These are phyloP conservation scores for Holacanthus passer DNA, from an alignment of 2,113 vertebrate genomes.

Conservation along the genomic window DNA sequence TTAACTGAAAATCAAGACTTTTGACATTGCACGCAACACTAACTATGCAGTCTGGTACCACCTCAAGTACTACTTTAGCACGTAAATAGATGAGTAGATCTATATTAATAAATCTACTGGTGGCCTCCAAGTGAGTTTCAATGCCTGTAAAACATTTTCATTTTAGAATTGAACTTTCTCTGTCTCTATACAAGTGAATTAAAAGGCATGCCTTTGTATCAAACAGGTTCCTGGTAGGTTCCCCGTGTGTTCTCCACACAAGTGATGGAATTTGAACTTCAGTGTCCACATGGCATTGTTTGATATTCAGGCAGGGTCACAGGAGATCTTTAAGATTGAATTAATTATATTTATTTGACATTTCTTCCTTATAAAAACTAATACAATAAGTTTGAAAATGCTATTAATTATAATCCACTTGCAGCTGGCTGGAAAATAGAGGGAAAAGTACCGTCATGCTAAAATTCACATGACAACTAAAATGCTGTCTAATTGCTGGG, in stretches of 20 bases:
- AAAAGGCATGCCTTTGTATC: background rate
- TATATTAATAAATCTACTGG: background rate
- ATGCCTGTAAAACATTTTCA: background rate
- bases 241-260: background rate
- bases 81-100: background rate
- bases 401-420: conserved; percentile 12
- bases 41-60: background rate
- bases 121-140: background rate
- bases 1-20: background rate
- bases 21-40: background rate
- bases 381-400: background rate
- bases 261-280: too few species aligned
- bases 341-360: background rate
- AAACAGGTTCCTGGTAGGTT: background rate
- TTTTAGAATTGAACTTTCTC: background rate
- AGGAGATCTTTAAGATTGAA: background rate
- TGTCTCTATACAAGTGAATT: background rate
- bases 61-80: background rate
- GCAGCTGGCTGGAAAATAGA: background rate
- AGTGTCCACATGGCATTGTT: background rate
- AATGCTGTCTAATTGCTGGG: conserved; percentile 27
- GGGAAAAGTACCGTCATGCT: conserved; percentile 4
- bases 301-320: background rate
- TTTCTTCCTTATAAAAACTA: background rate
- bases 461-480: conserved; percentile 19